These are phyloP conservation scores for Epistrophe grossulariae DNA, from an alignment of 2,888 invertebrate species.

Conservation along the genomic window DNA sequence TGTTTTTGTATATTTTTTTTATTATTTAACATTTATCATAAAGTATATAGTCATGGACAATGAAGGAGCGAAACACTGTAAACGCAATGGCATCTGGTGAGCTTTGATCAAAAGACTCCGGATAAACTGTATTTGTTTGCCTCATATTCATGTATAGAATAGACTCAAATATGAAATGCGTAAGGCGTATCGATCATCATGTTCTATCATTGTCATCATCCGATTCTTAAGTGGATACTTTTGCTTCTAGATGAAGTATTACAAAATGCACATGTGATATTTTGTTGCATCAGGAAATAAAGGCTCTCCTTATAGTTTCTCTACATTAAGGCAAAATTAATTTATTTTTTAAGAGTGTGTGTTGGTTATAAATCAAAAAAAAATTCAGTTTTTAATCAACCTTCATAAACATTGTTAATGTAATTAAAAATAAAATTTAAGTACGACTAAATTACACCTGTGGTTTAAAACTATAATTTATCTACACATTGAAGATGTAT, in stretches of 20 bases:
- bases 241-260: background rate
- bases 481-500: too few species aligned
- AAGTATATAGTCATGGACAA: background rate
- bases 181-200: conserved; percentile 51
- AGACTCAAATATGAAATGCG: conserved; percentile 33
- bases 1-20: conserved; percentile 3
- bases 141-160: background rate
- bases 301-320: background rate
- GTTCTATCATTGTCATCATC: conserved; percentile 51
- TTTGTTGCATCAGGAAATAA: background rate
- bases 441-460: too few species aligned
- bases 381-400: too few species aligned
- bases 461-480: too few species aligned
- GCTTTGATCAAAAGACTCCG: conserved; percentile 32
- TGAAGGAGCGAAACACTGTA: conserved; percentile 8
- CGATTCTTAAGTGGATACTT: conserved; percentile 1
- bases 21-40: conserved; percentile 10
- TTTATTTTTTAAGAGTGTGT: too few species aligned
- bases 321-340: too few species aligned
- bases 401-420: too few species aligned
- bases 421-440: too few species aligned
- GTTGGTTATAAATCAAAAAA: too few species aligned
- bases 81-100: conserved; percentile 49
- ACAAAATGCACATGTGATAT: background rate
- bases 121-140: conserved; percentile 5